Evolutionary conservation across 2,797 vertebrate species (phyloP).

Genomic region (Eutrigla gurnardus): DNA sequence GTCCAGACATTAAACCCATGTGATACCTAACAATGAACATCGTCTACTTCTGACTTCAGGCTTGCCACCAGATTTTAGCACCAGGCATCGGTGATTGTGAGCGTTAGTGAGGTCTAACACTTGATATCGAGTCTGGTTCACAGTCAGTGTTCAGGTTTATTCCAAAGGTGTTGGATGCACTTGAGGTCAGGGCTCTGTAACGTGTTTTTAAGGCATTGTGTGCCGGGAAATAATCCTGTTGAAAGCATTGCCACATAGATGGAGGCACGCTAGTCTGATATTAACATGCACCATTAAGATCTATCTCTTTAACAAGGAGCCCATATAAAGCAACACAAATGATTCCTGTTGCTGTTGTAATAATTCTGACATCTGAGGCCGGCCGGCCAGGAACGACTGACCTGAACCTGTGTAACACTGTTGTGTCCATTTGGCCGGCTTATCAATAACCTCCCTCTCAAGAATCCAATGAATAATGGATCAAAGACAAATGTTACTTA

Average conservation of each 20-base stretch:
- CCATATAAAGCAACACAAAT: neutral
- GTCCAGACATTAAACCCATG: neutral
- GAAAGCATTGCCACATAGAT: neutral
- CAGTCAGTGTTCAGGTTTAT: neutral
- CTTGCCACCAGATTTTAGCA: neutral
- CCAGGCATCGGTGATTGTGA: neutral
- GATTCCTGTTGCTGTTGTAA: neutral
- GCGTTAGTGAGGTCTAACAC: neutral
- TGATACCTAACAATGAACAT: neutral
- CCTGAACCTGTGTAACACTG: conserved; percentile 31
- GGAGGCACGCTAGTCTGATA: neutral
- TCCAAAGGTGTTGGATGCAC: neutral
- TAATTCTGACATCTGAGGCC: neutral
- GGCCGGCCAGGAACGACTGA: conserved; percentile 26
- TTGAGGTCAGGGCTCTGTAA: neutral
- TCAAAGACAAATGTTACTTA: conserved; percentile 79
- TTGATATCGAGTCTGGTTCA: neutral
- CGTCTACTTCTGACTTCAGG: neutral
- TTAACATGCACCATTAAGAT: neutral
- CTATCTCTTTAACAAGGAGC: neutral
- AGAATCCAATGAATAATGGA: conserved; percentile 81
- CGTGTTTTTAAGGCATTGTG: neutral
- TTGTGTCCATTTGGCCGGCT: conserved; percentile 56
- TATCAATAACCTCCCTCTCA: conserved; percentile 70
- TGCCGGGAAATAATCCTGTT: neutral